Base-by-base conservation (phyloP, 2,113 vertebrate species). In the Microcebus murinus region DNA sequence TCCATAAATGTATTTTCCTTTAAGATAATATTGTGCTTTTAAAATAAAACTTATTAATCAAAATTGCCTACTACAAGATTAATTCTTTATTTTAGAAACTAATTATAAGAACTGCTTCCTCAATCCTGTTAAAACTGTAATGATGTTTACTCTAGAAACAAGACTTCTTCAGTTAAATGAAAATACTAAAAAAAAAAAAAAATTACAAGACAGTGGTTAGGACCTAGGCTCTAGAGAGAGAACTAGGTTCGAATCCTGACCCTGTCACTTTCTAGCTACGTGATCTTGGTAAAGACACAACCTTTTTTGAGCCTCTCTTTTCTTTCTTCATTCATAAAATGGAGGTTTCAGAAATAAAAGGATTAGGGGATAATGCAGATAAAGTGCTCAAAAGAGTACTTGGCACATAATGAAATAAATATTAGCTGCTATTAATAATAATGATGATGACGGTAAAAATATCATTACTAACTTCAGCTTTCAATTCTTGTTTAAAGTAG, bases 31-130 rank as follows among this genome's bases (percentile, higher is more conserved):
- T 11, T 96, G 36, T 93, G 23, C 86, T 97, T 96, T 96, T 85
- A 88, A 93, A 95, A 95, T 95, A 91, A 98, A 97, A 91, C 59
- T 68, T 94, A 97, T 76, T 95, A 96, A 93, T 94, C 91, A 97
- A 95, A 91, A 34, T 79, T 92, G 65, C 61, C 65, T 94, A 67
- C 34, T 91, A 76, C 27, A 88, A 73, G 52, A 97, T 82, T 97
- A 87, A 95, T 83, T 96, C 90, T 95, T 96, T 94, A 90, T 92
- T 95, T 97, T 91, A 95, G 89, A 97, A 98, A 97, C 39, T 96
- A 95, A 97, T 93, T 95, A 57, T 82, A 96, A 97, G 67, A 92
- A 95, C 45, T 52, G 48, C 23, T 97, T 96, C 87, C 87, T 76
- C 23, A 80, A 91, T 95, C 31, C 84, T 93, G 67, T 87, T 96